These are phyloP conservation scores for Fulmarus glacialis DNA, from an alignment of 2,113 vertebrate genomes.

Conservation along the genomic window DNA sequence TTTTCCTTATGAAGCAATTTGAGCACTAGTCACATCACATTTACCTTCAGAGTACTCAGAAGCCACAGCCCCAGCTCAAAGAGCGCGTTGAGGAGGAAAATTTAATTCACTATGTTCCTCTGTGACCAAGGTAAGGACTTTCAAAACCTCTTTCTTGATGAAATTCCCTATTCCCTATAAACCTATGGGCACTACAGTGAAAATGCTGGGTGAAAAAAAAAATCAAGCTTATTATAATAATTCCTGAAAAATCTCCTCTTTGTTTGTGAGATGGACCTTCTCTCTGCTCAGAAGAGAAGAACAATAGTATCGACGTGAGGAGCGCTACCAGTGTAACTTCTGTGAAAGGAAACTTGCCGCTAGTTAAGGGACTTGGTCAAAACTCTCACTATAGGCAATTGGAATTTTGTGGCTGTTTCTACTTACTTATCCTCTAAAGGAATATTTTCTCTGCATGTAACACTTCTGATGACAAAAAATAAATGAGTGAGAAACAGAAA, in stretches of 20 bases:
- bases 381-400: background rate
- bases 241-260: background rate
- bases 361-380: background rate
- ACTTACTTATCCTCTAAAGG: background rate
- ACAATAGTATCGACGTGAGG: background rate
- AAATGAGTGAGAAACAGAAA: background rate
- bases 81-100: background rate
- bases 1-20: background rate
- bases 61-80: background rate
- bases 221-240: background rate
- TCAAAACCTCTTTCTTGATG: background rate
- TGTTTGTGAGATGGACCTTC: background rate
- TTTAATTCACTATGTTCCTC: background rate
- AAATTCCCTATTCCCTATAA: background rate
- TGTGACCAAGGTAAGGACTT: background rate
- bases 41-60: background rate
- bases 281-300: background rate
- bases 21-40: background rate
- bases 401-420: background rate
- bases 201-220: background rate
- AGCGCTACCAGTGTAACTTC: background rate
- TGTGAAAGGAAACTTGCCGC: background rate
- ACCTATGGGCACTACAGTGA: background rate
- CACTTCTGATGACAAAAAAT: background rate
- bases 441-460: background rate